These are phyloP conservation scores for Sternotherus odoratus DNA, from an alignment of 2,797 vertebrate genomes.

Conservation along the genomic window DNA sequence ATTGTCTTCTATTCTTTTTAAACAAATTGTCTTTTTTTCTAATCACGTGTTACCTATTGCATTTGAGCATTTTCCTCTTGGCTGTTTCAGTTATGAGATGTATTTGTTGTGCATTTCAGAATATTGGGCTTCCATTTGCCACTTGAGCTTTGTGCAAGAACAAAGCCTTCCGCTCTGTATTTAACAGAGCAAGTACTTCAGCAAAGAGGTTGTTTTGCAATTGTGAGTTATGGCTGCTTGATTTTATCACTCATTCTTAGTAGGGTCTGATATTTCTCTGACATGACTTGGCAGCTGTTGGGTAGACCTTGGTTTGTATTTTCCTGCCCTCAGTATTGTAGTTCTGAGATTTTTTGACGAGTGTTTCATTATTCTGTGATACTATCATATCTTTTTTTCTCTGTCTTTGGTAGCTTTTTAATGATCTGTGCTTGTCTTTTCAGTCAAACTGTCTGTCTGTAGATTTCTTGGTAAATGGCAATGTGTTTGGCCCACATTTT, in stretches of 20 bases:
- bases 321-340: background rate
- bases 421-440: background rate
- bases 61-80: background rate
- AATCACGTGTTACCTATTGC: background rate
- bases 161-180: background rate
- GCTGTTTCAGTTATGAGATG: background rate
- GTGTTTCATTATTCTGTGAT: constrained; percentile 10
- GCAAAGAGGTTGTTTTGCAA: background rate
- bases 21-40: background rate
- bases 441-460: background rate
- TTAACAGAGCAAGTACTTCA: background rate
- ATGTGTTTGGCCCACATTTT: background rate
- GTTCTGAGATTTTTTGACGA: constrained; percentile 34
- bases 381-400: background rate
- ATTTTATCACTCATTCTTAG: constrained; percentile 20
- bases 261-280: background rate
- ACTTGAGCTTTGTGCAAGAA: background rate
- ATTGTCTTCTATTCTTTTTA: background rate
- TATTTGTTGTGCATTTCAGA: background rate
- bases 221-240: background rate
- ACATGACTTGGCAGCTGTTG: constrained; percentile 1
- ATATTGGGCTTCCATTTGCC: background rate
- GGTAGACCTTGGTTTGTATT: background rate
- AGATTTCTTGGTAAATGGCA: background rate
- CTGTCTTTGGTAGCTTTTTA: background rate